A percentile compares a stretch with the other conserved stretches of the same genome.
These are phyloP conservation scores for Epinotia nisella DNA, from an alignment of 2,888 invertebrate species.

Conservation along the genomic window DNA sequence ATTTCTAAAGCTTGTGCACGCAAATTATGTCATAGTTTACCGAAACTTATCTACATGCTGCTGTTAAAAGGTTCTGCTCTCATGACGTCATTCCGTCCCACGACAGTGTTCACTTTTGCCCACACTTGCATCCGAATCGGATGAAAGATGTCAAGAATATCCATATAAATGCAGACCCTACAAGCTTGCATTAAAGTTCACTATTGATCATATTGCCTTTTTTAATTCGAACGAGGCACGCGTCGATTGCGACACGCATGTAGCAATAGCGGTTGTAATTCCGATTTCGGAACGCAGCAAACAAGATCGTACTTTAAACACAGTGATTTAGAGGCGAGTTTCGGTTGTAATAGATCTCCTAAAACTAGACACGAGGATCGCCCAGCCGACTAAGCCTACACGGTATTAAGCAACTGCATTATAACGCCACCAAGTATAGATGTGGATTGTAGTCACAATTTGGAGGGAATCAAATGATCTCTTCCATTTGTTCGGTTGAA, in stretches of 20 bases:
- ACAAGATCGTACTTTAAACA: constrained; percentile 49
- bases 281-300: constrained; percentile 61
- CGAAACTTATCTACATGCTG: constrained; percentile 50
- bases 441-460: constrained; percentile 46
- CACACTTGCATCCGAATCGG: constrained; percentile 54
- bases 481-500: constrained; percentile 53
- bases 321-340: constrained; percentile 52
- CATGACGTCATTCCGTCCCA: constrained; percentile 73
- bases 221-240: constrained; percentile 66
- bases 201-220: constrained; percentile 49
- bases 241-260: constrained; percentile 74
- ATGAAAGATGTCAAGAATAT: constrained; percentile 43
- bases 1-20: constrained; percentile 33
- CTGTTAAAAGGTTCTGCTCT: constrained; percentile 50
- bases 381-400: constrained; percentile 68
- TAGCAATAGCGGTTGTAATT: constrained; percentile 54
- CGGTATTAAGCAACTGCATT: constrained; percentile 74
- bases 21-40: constrained; percentile 54
- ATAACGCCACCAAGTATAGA: constrained; percentile 57
- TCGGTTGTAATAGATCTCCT: constrained; percentile 37
- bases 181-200: constrained; percentile 52
- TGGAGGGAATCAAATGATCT: constrained; percentile 40
- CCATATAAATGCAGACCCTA: constrained; percentile 50
- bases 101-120: constrained; percentile 53
- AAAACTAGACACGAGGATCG: constrained; percentile 65